Evolutionary conservation across 2,113 vertebrate species (phyloP).

Genomic region (Acrocephalus kingi): DNA sequence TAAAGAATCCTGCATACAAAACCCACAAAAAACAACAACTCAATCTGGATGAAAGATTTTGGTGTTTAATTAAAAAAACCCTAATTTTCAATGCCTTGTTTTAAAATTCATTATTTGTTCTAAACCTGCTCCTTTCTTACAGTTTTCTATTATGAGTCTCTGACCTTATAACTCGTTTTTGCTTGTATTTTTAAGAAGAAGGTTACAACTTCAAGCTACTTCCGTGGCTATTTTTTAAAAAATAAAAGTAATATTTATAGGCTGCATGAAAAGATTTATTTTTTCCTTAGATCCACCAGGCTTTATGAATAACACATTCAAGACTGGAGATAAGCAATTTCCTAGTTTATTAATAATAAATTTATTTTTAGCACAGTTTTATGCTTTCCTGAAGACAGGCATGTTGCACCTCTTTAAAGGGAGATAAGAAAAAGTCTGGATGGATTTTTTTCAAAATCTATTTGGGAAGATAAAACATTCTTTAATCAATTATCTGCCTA

Average conservation of each 20-base stretch:
- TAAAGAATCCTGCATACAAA: background rate
- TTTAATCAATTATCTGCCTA: constrained; percentile 13
- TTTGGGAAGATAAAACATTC: constrained; percentile 15
- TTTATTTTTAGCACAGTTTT: constrained; percentile 30
- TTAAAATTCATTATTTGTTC: background rate
- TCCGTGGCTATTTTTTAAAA: background rate
- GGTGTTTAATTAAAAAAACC: background rate
- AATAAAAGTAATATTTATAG: background rate
- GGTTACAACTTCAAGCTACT: background rate
- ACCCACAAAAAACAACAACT: background rate
- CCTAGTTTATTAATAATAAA: constrained; percentile 24
- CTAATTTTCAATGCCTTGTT: background rate
- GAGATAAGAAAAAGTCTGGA: background rate
- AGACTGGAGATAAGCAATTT: background rate
- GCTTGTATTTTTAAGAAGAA: background rate
- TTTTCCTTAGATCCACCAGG: background rate
- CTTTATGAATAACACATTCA: background rate
- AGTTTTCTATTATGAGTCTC: background rate
- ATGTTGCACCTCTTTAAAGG: background rate
- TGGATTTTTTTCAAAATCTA: background rate
- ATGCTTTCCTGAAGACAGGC: background rate
- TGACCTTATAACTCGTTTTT: background rate
- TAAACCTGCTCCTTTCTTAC: background rate
- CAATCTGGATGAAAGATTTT: background rate
- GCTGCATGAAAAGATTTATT: background rate